Percentiles rank a stretch among this genome's conserved stretches.
phyloP scores from a whole-genome alignment of 1,140 invertebrate genomes.

The Ceratitis capitata region DNA sequence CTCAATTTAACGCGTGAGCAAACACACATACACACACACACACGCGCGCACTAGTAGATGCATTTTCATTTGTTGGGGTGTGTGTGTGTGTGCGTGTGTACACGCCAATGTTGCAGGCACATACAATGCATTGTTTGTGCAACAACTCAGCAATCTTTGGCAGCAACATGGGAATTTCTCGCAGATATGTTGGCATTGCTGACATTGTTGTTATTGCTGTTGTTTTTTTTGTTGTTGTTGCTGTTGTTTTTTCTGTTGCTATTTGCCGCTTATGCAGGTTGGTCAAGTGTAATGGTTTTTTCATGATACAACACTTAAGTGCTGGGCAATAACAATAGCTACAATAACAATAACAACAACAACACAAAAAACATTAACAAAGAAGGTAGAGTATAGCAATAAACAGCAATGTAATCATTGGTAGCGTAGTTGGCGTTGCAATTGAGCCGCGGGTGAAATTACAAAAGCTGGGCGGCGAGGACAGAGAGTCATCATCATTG shows the following conservation, averaged over 20 bases:
- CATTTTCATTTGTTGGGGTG: too few relatives aligned
- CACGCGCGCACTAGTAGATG: not conserved
- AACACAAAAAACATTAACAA: too few relatives aligned
- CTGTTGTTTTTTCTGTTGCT: too few relatives aligned
- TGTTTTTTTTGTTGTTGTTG: too few relatives aligned
- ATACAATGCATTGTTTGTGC: not conserved
- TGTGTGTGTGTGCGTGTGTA: not conserved
- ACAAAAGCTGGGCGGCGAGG: not conserved
- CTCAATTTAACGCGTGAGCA: slow-evolving; percentile 30
- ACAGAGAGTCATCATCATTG: too few relatives aligned
- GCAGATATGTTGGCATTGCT: not conserved
- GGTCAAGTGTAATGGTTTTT: slow-evolving; percentile 46
- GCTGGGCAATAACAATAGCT: not conserved
- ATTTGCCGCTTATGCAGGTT: slow-evolving; percentile 22
- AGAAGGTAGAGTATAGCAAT: not conserved
- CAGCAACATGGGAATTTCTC: slow-evolving; percentile 40
- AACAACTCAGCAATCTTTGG: not conserved
- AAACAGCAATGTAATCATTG: not conserved
- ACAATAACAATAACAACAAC: slow-evolving; percentile 20
- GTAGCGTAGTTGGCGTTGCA: not conserved
- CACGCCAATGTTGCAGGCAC: not conserved
- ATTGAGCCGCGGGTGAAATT: slow-evolving; percentile 10
- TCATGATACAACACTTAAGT: slow-evolving; percentile 44
- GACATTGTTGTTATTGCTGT: not conserved
- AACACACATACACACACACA: slow-evolving; percentile 12